Percentiles rank a stretch among this genome's conserved stretches.
phyloP scores from a whole-genome alignment of 2,797 vertebrate species.

The Sciurus vulgaris region DNA sequence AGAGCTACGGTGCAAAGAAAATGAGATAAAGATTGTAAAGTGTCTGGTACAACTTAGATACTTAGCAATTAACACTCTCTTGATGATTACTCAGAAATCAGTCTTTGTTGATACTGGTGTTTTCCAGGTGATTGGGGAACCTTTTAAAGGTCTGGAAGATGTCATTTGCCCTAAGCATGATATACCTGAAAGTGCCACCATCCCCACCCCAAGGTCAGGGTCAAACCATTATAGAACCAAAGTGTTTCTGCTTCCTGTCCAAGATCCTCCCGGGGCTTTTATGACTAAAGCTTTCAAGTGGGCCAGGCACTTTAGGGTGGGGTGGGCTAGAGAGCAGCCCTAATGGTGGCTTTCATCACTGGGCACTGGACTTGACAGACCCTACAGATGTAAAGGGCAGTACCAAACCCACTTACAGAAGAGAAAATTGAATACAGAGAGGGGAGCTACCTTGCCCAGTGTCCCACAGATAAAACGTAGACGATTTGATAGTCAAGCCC shows the following conservation, averaged over 20 bases:
- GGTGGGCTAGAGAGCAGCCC: neutral
- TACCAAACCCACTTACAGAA: neutral
- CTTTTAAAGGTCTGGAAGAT: neutral
- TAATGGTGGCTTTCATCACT: neutral
- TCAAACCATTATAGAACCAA: neutral
- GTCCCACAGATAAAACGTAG: neutral
- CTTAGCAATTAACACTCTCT: neutral
- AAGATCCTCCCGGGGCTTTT: neutral
- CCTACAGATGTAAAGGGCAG: neutral
- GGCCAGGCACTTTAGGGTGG: neutral
- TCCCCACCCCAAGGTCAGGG: neutral
- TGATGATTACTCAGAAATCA: neutral
- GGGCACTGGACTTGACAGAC: neutral
- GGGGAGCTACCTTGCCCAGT: neutral
- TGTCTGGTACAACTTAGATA: neutral
- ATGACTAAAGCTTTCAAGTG: neutral
- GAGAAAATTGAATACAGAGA: neutral
- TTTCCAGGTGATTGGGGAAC: constrained; percentile 8
- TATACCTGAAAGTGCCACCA: neutral
- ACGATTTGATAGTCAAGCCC: neutral
- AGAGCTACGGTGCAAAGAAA: neutral
- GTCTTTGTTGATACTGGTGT: neutral
- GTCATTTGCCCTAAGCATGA: neutral
- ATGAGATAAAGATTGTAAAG: neutral
- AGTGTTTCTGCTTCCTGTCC: neutral